phyloP scores from a whole-genome alignment of 2,888 invertebrate species.

The Drosophila macrospina region DNA sequence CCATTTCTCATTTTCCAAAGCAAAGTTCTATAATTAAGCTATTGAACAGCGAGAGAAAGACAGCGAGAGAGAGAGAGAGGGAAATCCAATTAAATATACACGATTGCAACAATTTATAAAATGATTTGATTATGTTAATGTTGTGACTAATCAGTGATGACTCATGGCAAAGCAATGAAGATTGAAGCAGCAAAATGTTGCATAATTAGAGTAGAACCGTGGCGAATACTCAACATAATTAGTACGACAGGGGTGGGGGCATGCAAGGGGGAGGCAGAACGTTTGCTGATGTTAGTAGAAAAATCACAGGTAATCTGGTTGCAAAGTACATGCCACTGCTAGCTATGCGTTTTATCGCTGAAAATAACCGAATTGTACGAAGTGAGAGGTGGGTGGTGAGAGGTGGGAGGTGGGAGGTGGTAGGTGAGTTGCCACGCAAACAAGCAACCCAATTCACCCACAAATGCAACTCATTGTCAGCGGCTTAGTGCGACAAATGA shows the following conservation, averaged over 20 bases:
- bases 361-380: slow-evolving; percentile 25
- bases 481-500: slow-evolving; percentile 56
- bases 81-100: too few relatives aligned
- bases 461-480: slow-evolving; percentile 54
- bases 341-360: slow-evolving; percentile 27
- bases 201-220: background rate
- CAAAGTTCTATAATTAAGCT: too few relatives aligned
- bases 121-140: background rate
- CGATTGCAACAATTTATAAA: too few relatives aligned
- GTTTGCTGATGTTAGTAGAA: background rate
- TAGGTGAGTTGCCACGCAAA: too few relatives aligned
- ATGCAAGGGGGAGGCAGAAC: too few relatives aligned
- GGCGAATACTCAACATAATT: background rate
- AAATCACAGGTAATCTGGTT: slow-evolving; percentile 16
- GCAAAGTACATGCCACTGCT: slow-evolving; percentile 12
- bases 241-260: too few relatives aligned
- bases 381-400: slow-evolving; percentile 9
- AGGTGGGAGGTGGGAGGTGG: too few relatives aligned
- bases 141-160: background rate
- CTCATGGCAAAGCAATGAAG: background rate
- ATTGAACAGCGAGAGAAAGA: too few relatives aligned
- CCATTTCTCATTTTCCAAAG: too few relatives aligned
- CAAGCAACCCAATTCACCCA: background rate
- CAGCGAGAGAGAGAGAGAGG: too few relatives aligned
- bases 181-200: too few relatives aligned